Evolutionary conservation across 2,113 vertebrate genomes (phyloP).

Genomic region (Perognathus longimembris): DNA sequence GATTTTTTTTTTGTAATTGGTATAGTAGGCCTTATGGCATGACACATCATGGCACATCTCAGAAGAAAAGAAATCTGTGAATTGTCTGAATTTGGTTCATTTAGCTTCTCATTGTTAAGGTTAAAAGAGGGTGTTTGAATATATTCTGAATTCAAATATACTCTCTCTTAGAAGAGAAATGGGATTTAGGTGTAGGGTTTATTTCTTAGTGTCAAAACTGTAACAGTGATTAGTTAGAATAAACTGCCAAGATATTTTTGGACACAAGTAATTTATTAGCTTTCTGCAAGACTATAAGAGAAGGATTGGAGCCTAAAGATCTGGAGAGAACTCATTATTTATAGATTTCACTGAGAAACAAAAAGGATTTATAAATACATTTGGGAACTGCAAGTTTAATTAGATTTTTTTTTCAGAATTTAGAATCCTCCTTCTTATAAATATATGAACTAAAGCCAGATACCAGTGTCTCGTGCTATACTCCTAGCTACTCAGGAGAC

Average conservation of each 20-base stretch:
- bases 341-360: neutral
- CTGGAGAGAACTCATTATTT: neutral
- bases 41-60: conserved; percentile 9
- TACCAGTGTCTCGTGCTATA: too few relatives aligned
- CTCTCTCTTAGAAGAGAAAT: neutral
- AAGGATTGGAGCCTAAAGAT: neutral
- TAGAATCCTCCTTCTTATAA: neutral
- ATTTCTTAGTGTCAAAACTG: neutral
- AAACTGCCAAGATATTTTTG: conserved; percentile 35
- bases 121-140: neutral
- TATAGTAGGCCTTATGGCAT: neutral
- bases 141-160: neutral
- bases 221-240: conserved; percentile 9
- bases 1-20: conserved; percentile 53
- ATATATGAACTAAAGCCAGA: neutral
- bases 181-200: neutral
- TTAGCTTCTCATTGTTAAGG: neutral
- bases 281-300: neutral
- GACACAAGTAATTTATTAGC: neutral
- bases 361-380: conserved; percentile 1
- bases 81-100: conserved; percentile 22
- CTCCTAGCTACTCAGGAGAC: too few relatives aligned
- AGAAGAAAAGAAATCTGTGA: conserved; percentile 32
- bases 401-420: neutral
- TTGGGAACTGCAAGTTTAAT: neutral